phyloP scores from a whole-genome alignment of 92 coral and sea anemone species.

The Paragorgia papillata region DNA sequence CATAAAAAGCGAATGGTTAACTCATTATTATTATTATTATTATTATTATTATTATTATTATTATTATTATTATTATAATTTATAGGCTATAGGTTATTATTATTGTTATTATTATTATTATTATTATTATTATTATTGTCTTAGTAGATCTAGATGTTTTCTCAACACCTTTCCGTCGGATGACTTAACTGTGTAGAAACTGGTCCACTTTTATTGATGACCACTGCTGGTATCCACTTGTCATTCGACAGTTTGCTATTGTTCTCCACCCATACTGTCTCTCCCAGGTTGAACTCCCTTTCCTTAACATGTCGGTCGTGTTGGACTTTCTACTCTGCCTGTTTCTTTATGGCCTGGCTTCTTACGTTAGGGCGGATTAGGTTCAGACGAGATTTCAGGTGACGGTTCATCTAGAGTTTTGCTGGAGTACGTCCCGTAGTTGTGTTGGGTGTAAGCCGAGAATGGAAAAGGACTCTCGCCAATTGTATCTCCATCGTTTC shows the following conservation, averaged over 20 bases:
- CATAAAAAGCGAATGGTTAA: too few relatives aligned
- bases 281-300: conserved; percentile 43
- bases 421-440: conserved; percentile 38
- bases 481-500: conserved; percentile 39
- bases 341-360: conserved; percentile 21
- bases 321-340: conserved; percentile 35
- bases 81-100: too few relatives aligned
- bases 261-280: conserved; percentile 45
- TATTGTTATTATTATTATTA: too few relatives aligned
- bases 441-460: neutral
- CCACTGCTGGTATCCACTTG: conserved; percentile 43
- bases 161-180: conserved; percentile 28
- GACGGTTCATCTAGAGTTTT: conserved; percentile 45
- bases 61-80: too few relatives aligned
- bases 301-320: conserved; percentile 53
- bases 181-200: conserved; percentile 40
- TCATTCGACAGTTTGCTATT: conserved; percentile 40
- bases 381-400: conserved; percentile 30
- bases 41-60: too few relatives aligned
- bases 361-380: conserved; percentile 45
- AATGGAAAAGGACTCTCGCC: conserved; percentile 42
- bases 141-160: conserved; percentile 45
- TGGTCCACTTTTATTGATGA: conserved; percentile 48
- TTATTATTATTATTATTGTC: too few relatives aligned
- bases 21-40: too few relatives aligned